Evolutionary conservation across 2,888 invertebrate genomes (phyloP), one percentile per base, ranked within the genome.

Genomic region (Cenopis cana): DNA sequence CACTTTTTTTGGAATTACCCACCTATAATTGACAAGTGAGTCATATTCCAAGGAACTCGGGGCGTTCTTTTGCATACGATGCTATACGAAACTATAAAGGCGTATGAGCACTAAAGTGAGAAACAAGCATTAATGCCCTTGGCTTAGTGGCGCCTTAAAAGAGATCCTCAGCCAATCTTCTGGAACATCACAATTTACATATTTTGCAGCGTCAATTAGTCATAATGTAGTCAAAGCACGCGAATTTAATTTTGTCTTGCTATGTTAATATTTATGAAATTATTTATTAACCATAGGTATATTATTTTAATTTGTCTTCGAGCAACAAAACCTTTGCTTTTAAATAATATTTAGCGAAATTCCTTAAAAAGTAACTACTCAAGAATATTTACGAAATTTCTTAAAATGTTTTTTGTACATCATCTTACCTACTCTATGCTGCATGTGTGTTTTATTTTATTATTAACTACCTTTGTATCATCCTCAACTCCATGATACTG

Each of bases 11-110:
- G n/a, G n/a, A n/a, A n/a, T n/a, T n/a, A n/a, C n/a, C n/a, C n/a
- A n/a, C n/a, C 46, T 46, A 66, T 61, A 67, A 67, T 71, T 71
- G 50, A 64, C 64, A 24, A 38, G 36, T 71, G 67, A 66, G 54
- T 69, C 67, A 71, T 54, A 49, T 38, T 38, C 50, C 29, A 29
- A 61, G 33, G 29, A 66, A 67, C 67, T 71, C 33, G 14, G 12
- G 20, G 36, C 38, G 12, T 50, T 56, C 57, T 20, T 59, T 49
- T 55, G 66, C 59, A 65, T 70, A 46, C 50, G 36, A 29, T 14
- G n/a, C 29, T 9, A 3, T 36, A 8, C 12, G 17, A 18, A n/a
- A 18, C 17, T 6, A 12, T 17, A 61, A 17, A 29, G 12, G 2
- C 61, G 49, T 36, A 50, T 33, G 18, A 33, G 49, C 18, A 0